These are phyloP conservation scores for Leptarthrus brevirostris DNA, from an alignment of 2,888 invertebrate genomes.

Conservation along the genomic window DNA sequence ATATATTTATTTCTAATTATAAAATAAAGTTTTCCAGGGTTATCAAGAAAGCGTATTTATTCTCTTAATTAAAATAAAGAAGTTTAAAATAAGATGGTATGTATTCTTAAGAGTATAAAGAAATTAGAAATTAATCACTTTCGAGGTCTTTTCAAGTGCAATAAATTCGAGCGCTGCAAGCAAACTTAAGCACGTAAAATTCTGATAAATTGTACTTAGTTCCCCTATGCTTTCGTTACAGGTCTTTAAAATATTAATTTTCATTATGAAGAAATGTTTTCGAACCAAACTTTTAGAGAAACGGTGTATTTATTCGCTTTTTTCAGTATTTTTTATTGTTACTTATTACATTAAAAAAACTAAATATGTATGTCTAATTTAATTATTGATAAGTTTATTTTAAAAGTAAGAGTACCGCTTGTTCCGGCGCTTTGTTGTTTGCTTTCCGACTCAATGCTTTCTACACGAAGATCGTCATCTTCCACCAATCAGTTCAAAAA, in stretches of 20 bases:
- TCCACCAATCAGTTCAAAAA: too few species aligned
- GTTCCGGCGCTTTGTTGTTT: neutral
- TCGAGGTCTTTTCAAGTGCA: too few species aligned
- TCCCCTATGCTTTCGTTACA: too few species aligned
- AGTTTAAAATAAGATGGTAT: neutral
- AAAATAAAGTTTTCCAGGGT: slow-evolving; percentile 10
- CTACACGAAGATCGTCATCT: neutral
- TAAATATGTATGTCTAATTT: neutral
- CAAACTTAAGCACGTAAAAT: too few species aligned
- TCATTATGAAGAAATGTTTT: too few species aligned
- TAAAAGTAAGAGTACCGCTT: slow-evolving; percentile 4
- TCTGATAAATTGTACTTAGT: too few species aligned
- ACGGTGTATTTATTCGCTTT: slow-evolving; percentile 17
- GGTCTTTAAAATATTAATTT: too few species aligned
- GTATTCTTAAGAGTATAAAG: neutral
- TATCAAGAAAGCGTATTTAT: slow-evolving; percentile 16
- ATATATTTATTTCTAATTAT: slow-evolving; percentile 28
- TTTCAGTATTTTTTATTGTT: slow-evolving; percentile 18
- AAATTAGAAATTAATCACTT: slow-evolving; percentile 8
- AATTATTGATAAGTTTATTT: slow-evolving; percentile 22
- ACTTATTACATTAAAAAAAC: slow-evolving; percentile 34
- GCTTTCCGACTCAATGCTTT: neutral
- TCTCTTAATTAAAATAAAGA: neutral
- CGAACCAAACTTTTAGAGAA: too few species aligned
- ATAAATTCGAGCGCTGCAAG: too few species aligned